Evolutionary conservation across 2,797 vertebrate species (phyloP).

Genomic region (Myripristis murdjan): DNA sequence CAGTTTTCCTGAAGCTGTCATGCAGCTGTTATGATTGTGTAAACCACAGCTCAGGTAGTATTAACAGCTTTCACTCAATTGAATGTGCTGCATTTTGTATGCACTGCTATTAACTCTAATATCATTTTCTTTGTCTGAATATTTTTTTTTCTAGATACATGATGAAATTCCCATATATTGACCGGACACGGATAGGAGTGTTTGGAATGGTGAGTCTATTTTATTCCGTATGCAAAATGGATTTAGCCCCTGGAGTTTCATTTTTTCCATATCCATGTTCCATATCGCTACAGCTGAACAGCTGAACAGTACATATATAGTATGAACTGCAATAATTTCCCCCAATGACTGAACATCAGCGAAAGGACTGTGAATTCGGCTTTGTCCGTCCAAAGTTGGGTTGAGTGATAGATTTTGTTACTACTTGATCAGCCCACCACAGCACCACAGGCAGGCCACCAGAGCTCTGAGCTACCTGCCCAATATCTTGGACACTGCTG

Average conservation of each 20-base stretch:
- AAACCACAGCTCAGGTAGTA: not conserved
- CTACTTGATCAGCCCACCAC: no score
- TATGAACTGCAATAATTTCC: no score
- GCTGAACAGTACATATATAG: no score
- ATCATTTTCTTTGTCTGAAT: not conserved
- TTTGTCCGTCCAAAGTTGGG: no score
- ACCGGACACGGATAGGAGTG: constrained; percentile 84
- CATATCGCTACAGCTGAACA: not conserved
- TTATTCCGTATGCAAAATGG: not conserved
- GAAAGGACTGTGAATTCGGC: no score
- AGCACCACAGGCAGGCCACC: no score
- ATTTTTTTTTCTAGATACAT: constrained; percentile 78
- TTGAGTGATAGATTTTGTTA: no score
- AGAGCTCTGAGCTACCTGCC: no score
- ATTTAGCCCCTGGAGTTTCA: not conserved
- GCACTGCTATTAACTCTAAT: not conserved
- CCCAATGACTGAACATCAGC: no score
- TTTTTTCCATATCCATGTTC: constrained; percentile 9
- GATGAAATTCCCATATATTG: constrained; percentile 83
- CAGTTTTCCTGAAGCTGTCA: not conserved
- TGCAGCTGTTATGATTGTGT: not conserved
- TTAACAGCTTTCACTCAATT: not conserved
- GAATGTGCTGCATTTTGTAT: not conserved
- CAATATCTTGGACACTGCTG: no score
- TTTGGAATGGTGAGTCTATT: constrained; percentile 84